Conservation (phyloP, 2,888 invertebrate genomes). For the Ophonus ardosiacus region DNA sequence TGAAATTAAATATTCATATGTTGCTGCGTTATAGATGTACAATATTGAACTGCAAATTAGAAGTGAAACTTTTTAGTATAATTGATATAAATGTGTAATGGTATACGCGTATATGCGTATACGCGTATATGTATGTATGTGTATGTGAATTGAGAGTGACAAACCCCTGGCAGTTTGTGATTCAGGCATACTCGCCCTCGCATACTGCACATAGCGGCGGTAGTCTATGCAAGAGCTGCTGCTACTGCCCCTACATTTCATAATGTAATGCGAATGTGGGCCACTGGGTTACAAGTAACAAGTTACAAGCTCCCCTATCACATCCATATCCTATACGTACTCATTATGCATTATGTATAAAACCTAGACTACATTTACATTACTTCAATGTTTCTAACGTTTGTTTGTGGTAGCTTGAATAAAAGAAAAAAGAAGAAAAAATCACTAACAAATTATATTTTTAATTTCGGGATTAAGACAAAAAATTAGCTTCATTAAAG, state of each 20-base stretch:
- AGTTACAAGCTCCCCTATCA: neutral
- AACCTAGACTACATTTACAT: neutral
- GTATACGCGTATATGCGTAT: neutral
- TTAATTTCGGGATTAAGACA: slow-evolving; percentile 59
- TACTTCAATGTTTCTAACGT: no score
- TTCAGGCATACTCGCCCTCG: slow-evolving; percentile 3
- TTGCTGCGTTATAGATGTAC: neutral
- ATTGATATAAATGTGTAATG: neutral
- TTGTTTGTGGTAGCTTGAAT: neutral
- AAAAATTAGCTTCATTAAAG: slow-evolving; percentile 62
- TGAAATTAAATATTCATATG: neutral
- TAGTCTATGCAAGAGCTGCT: slow-evolving; percentile 11
- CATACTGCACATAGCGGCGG: neutral
- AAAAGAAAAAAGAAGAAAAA: neutral
- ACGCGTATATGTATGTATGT: neutral
- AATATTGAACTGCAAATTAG: neutral
- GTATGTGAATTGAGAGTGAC: slow-evolving; percentile 8
- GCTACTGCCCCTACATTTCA: slow-evolving; percentile 41
- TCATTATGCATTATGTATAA: neutral
- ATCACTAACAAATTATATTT: slow-evolving; percentile 54
- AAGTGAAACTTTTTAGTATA: neutral
- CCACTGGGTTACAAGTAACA: slow-evolving; percentile 48
- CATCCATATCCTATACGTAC: neutral
- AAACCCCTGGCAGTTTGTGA: neutral
- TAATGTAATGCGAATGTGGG: slow-evolving; percentile 57